A percentile compares a stretch with the other conserved stretches of the same genome.
These are phyloP conservation scores for Periplaneta americana DNA, from an alignment of 1,140 invertebrate genomes.

Conservation along the genomic window DNA sequence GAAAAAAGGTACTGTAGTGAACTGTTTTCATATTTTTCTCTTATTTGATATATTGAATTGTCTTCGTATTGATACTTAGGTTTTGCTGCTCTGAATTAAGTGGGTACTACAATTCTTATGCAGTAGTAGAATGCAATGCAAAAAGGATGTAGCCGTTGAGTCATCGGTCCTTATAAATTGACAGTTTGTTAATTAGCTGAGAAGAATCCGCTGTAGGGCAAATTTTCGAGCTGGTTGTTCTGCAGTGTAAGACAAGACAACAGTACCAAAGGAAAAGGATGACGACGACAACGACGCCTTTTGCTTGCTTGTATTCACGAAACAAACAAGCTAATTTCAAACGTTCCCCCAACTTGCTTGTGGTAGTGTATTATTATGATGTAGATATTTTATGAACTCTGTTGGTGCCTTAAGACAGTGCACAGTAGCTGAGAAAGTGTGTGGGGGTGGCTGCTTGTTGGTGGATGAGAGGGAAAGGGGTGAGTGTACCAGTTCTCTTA, in stretches of 20 bases:
- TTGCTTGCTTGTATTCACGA: constrained; percentile 3
- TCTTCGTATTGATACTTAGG: too few species aligned
- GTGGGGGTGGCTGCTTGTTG: constrained; percentile 2
- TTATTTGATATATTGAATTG: too few species aligned
- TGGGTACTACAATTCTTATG: too few species aligned
- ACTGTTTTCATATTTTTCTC: too few species aligned
- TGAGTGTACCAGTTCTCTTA: constrained; percentile 1
- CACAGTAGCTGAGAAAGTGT: not conserved
- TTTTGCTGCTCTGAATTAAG: too few species aligned
- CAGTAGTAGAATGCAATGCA: too few species aligned
- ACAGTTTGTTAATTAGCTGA: not conserved
- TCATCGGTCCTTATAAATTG: not conserved
- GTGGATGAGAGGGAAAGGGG: not conserved
- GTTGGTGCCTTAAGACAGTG: not conserved
- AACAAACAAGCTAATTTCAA: constrained; percentile 22
- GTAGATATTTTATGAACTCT: constrained; percentile 21
- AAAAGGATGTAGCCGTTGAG: not conserved
- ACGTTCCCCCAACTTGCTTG: constrained; percentile 1
- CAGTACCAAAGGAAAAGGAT: not conserved
- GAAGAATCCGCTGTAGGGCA: not conserved
- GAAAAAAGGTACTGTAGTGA: too few species aligned
- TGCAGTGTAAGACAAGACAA: not conserved
- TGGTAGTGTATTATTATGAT: constrained; percentile 21
- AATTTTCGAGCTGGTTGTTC: not conserved
- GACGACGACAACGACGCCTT: not conserved